These are phyloP conservation scores for Rhopalosiphum padi DNA, from an alignment of 1,140 invertebrate species.

Conservation along the genomic window DNA sequence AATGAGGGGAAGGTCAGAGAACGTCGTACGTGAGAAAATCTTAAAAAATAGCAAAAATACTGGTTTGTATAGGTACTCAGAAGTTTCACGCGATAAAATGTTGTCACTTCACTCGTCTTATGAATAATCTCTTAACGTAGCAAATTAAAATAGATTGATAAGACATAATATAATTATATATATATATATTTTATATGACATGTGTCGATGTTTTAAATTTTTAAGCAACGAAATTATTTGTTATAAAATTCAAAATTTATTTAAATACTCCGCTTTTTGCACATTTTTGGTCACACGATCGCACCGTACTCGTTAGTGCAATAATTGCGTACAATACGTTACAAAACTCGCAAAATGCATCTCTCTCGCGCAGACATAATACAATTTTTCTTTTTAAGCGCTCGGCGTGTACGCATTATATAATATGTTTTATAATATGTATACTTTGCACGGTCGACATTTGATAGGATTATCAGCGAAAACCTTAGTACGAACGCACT, in stretches of 20 bases:
- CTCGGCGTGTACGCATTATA: background rate
- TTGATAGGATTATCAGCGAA: conserved; percentile 53
- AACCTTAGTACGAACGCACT: conserved; percentile 21
- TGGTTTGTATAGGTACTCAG: no score
- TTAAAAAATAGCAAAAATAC: no score
- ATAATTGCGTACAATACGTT: background rate
- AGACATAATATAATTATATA: no score
- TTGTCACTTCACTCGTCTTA: background rate
- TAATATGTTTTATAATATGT: background rate
- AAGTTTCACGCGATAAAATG: background rate
- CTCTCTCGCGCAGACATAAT: background rate
- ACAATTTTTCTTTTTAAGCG: background rate
- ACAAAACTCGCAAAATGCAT: background rate
- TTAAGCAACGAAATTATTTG: background rate
- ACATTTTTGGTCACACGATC: no score
- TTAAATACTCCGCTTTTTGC: background rate
- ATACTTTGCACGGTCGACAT: conserved; percentile 48
- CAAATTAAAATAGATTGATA: background rate
- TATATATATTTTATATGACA: no score
- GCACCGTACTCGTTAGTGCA: background rate
- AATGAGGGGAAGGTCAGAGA: no score
- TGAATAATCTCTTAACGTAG: no score
- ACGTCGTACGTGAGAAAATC: no score
- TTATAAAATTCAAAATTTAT: background rate
- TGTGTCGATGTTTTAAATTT: background rate